Conservation (phyloP, 1,140 invertebrate genomes). For the Chlorops oryzae region DNA sequence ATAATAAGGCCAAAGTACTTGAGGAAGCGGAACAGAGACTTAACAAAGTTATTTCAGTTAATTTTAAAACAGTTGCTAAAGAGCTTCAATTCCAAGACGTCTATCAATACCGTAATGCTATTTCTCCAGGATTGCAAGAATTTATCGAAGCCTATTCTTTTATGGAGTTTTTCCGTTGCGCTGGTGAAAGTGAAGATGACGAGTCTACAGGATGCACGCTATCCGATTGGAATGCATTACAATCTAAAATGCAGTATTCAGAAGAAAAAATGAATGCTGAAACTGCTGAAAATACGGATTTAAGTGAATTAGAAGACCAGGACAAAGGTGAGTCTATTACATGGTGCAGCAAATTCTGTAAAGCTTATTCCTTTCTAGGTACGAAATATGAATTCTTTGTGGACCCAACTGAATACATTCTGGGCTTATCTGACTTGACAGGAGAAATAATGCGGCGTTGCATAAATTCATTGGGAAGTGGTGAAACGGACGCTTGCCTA, state of each 20-base stretch:
- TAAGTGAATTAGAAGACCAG: no score
- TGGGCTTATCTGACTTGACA: conserved; percentile 83
- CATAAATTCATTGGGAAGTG: conserved; percentile 73
- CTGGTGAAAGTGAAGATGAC: conserved; percentile 1
- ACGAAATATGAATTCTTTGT: conserved; percentile 38
- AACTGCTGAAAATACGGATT: conserved; percentile 3
- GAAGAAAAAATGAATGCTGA: conserved; percentile 1
- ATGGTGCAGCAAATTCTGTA: no score
- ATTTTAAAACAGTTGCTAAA: conserved; percentile 62
- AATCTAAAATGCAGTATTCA: conserved; percentile 43
- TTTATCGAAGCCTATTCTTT: conserved; percentile 80
- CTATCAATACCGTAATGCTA: conserved; percentile 69
- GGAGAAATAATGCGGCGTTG: conserved; percentile 86
- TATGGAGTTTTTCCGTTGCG: conserved; percentile 56
- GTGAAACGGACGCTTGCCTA: conserved; percentile 70
- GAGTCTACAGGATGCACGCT: conserved; percentile 27
- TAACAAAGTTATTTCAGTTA: conserved; percentile 54
- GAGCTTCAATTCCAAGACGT: conserved; percentile 67
- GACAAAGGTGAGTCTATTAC: no score
- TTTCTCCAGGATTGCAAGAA: conserved; percentile 75
- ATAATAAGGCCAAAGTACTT: conserved; percentile 54
- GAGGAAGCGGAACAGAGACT: conserved; percentile 62
- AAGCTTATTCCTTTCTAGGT: no score
- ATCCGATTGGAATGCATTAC: conserved; percentile 36
- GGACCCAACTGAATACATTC: conserved; percentile 49